phyloP scores from a whole-genome alignment of 2,797 vertebrate species.

The Hydrolagus colliei region DNA sequence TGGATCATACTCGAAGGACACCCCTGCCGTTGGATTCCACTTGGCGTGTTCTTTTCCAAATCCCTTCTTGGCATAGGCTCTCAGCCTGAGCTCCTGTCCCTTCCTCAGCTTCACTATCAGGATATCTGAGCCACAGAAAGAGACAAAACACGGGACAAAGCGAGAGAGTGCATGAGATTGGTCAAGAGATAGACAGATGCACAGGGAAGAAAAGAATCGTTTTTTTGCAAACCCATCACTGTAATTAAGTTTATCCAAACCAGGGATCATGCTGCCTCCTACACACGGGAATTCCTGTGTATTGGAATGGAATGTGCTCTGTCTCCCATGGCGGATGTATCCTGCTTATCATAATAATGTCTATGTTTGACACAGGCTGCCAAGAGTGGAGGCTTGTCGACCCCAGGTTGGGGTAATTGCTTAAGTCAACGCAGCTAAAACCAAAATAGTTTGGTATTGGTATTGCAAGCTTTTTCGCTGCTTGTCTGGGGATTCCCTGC shows the following conservation, averaged over 20 bases:
- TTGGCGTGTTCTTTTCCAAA: constrained; percentile 97
- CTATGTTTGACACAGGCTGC: too few relatives aligned
- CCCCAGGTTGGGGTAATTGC: too few relatives aligned
- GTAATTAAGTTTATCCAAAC: too few relatives aligned
- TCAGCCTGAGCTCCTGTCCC: constrained; percentile 85
- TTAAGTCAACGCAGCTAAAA: too few relatives aligned
- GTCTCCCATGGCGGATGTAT: neutral
- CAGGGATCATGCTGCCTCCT: neutral
- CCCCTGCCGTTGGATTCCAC: constrained; percentile 95
- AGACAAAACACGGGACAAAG: neutral
- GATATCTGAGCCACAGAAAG: constrained; percentile 63
- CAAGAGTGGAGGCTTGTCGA: too few relatives aligned
- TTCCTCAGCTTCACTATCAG: constrained; percentile 92
- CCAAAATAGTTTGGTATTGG: too few relatives aligned
- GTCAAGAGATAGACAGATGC: neutral
- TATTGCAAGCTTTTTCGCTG: too few relatives aligned
- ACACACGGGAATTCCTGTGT: neutral
- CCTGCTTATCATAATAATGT: too few relatives aligned
- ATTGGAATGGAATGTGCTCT: too few relatives aligned
- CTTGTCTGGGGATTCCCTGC: too few relatives aligned
- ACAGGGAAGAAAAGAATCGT: neutral
- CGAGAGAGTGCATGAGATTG: neutral
- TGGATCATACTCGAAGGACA: constrained; percentile 92
- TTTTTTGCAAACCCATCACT: too few relatives aligned
- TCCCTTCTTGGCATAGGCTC: constrained; percentile 93